These are phyloP conservation scores for Invenusta paracnida DNA, from an alignment of 2,888 invertebrate genomes.

Conservation along the genomic window DNA sequence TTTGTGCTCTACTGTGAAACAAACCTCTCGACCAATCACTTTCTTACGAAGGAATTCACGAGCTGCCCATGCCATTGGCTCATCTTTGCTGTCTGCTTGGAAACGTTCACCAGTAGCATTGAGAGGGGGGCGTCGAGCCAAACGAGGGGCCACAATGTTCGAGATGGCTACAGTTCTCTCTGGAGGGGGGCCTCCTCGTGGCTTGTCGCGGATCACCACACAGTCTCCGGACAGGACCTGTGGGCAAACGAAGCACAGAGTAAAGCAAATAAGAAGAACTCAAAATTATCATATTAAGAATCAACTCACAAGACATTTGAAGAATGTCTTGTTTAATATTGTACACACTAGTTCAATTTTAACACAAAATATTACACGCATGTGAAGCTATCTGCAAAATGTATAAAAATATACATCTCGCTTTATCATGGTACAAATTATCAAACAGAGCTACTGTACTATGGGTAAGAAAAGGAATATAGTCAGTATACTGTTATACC, in stretches of 20 bases:
- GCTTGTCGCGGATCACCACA: slow-evolving; percentile 78
- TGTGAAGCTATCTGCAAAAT: no score
- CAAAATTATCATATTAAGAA: neutral
- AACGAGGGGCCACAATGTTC: slow-evolving; percentile 83
- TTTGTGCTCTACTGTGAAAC: slow-evolving; percentile 74
- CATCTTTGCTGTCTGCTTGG: slow-evolving; percentile 58
- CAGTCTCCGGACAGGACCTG: slow-evolving; percentile 94
- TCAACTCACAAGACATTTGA: neutral
- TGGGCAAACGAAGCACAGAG: slow-evolving; percentile 49
- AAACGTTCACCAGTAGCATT: slow-evolving; percentile 55
- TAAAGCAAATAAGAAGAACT: neutral
- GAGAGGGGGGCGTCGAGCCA: slow-evolving; percentile 72
- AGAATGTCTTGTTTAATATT: neutral
- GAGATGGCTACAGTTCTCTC: slow-evolving; percentile 86
- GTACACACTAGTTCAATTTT: no score
- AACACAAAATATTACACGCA: no score
- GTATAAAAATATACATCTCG: no score
- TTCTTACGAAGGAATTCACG: slow-evolving; percentile 91
- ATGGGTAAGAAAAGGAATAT: no score
- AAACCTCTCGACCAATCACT: slow-evolving; percentile 84
- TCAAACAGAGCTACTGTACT: no score
- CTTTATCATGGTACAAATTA: no score
- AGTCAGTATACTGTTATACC: no score
- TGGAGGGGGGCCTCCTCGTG: slow-evolving; percentile 74
- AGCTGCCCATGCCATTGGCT: slow-evolving; percentile 93